Evolutionary conservation across 2,888 invertebrate genomes (phyloP), one percentile per base, ranked within the genome.

Genomic region (Kuschelorhynchus macadamiae): DNA sequence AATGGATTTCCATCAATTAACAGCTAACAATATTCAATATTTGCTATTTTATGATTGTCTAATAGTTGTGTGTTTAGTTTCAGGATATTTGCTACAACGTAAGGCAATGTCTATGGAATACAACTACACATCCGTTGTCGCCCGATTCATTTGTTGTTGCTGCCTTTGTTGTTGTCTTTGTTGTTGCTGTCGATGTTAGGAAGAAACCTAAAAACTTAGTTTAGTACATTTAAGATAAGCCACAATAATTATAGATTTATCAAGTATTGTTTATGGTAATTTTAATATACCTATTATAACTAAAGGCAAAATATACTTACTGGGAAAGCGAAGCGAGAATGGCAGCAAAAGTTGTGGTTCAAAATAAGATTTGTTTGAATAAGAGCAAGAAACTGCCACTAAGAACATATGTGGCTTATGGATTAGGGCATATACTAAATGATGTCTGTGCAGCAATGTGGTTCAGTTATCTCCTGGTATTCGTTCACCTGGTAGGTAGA

Each of bases 361-460:
- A 41, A 14, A 25, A 49, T 25, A 49, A 44, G 12, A 11, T 68
- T 8, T 17, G 30, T 16, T 66, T 66, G 14, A 53, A 86, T 77
- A 82, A 86, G 32, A 85, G 85, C 56, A 79, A 83, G 55, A 79
- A 83, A 44, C 75, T 87, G 20, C 82, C 85, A 5, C 72, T 80
- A n/a, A 81, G 79, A 64, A 75, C 83, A 62, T 85, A 84, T 75
- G 69, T 92, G 14, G 88, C 89, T 0, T 94, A 91, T 81, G 87
- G 88, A 18, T 88, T 95, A 39, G 97, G 97, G 0, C 97, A 97
- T 83, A 90, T 97, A 39, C 85, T 96, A 73, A 97, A 97, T 83
- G 97, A 97, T 85, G 88, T 97, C 25, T 95, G 95, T 83, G 95
- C 96, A 20, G 93, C 95, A 61, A 92, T 97, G 88, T 97, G 97